A percentile compares a stretch with the other conserved stretches of the same genome.
These are phyloP conservation scores for Aphaenogaster rudis DNA, from an alignment of 1,140 invertebrate genomes.

Conservation along the genomic window DNA sequence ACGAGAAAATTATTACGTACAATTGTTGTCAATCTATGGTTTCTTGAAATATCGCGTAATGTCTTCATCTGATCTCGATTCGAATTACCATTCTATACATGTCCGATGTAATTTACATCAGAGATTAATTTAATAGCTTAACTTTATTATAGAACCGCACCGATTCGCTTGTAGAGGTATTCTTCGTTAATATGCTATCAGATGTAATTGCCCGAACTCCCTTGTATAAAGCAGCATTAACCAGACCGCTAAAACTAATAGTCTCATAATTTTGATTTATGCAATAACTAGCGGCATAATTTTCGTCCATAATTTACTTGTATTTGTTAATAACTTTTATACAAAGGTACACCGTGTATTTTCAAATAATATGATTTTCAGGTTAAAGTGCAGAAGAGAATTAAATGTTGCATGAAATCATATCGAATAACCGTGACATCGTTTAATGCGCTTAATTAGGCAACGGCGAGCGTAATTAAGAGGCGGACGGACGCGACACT, in stretches of 20 bases:
- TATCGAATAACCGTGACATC: conserved; percentile 2
- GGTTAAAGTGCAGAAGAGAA: background rate
- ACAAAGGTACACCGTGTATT: background rate
- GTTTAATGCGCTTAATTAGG: conserved; percentile 35
- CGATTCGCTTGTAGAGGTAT: conserved; percentile 2
- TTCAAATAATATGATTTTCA: background rate
- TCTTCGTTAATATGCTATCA: conserved; percentile 59
- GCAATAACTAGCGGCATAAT: conserved; percentile 41
- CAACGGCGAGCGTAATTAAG: conserved; percentile 30
- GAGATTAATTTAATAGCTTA: conserved; percentile 53
- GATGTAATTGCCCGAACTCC: conserved; percentile 49
- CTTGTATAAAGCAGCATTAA: conserved; percentile 14
- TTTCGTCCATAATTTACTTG: background rate
- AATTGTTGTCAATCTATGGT: background rate
- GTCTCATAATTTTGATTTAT: conserved; percentile 51
- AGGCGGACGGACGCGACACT: background rate
- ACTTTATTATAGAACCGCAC: conserved; percentile 37
- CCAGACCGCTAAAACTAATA: conserved; percentile 46
- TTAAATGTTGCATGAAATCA: background rate
- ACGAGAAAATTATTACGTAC: background rate
- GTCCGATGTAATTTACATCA: conserved; percentile 33
- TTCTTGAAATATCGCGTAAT: background rate
- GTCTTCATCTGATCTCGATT: conserved; percentile 35
- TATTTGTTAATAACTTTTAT: conserved; percentile 8
- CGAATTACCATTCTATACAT: conserved; percentile 12